These are phyloP conservation scores for Spatulosminthurus flaviceps DNA, from an alignment of 2,888 invertebrate genomes.

Conservation along the genomic window DNA sequence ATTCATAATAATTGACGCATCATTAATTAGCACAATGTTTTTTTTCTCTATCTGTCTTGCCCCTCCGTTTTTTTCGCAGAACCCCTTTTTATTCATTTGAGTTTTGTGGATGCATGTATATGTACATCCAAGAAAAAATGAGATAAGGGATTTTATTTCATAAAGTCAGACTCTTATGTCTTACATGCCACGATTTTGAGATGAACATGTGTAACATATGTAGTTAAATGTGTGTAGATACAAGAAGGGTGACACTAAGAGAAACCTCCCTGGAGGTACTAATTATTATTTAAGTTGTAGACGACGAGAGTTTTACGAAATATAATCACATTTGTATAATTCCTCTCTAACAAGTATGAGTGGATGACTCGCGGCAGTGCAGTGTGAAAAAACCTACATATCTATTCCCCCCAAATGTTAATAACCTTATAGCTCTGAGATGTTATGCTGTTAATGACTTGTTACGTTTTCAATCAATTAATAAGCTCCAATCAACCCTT, in stretches of 20 bases:
- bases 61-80: neutral
- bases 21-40: conserved; percentile 14
- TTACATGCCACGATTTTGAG: no score
- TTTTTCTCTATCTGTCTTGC: no score
- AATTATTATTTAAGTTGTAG: no score
- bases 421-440: conserved; percentile 48
- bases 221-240: no score
- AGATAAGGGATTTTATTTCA: no score
- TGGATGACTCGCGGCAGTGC: neutral
- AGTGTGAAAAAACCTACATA: neutral
- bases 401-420: conserved; percentile 33
- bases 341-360: neutral
- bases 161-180: no score
- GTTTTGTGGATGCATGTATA: no score
- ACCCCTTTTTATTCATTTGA: conserved; percentile 9
- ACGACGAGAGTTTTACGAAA: no score
- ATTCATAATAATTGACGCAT: neutral
- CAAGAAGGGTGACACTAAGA: no score
- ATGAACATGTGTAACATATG: no score
- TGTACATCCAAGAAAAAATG: neutral
- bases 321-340: no score
- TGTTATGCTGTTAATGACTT: conserved; percentile 43
- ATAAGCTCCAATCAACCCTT: conserved; percentile 38
- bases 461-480: conserved; percentile 44
- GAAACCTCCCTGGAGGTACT: no score